Conservation (phyloP, 2,113 vertebrate species). For the Cinclus cinclus region DNA sequence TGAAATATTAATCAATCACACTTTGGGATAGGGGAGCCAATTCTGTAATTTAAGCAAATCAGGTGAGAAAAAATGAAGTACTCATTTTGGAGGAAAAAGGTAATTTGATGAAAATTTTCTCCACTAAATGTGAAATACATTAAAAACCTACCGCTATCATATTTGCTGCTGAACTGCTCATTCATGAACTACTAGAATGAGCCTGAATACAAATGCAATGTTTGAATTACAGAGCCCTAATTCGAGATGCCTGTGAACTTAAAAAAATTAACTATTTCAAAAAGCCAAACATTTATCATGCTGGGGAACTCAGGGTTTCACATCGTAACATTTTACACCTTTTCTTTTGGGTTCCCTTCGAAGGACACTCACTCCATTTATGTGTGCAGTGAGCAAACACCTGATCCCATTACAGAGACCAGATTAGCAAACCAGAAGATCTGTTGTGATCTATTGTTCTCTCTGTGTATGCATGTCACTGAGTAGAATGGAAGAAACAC, state of each 20-base stretch:
- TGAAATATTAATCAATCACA: not conserved
- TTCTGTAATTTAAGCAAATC: not conserved
- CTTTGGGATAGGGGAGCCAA: not conserved
- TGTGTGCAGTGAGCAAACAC: not conserved
- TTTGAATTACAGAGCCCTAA: not conserved
- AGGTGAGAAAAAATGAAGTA: not conserved
- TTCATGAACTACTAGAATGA: not conserved
- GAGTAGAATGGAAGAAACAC: not conserved
- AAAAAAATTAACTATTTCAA: not conserved
- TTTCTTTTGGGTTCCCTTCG: not conserved
- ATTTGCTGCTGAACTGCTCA: not conserved
- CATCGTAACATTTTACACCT: not conserved
- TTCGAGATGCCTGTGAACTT: not conserved
- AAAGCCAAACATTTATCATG: not conserved
- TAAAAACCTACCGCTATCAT: not conserved
- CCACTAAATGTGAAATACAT: not conserved
- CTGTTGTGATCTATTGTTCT: not conserved
- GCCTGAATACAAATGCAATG: not conserved
- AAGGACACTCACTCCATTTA: not conserved
- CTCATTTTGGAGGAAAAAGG: not conserved
- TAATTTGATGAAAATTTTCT: not conserved
- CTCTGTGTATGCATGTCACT: not conserved
- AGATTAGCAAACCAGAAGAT: not conserved
- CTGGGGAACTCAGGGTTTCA: not conserved
- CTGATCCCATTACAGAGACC: not conserved